Evolutionary conservation across 2,888 invertebrate genomes (phyloP), one percentile per base, ranked within the genome.

Genomic region (Helobdella robusta): DNA sequence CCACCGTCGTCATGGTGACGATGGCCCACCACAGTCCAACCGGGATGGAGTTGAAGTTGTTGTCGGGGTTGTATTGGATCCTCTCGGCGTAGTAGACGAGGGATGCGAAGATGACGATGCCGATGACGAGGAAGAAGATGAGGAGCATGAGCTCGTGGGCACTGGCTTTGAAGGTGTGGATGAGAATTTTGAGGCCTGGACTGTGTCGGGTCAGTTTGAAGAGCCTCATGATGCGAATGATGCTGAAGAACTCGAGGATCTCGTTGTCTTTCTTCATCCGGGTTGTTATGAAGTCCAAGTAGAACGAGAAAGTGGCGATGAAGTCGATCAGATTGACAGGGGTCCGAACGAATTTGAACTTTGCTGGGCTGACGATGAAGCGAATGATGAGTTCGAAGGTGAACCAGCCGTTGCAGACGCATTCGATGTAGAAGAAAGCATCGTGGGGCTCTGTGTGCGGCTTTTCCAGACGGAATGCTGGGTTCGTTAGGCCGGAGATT

Each of bases 21-120:
- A 94, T 89, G 30, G 92, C 92, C 92, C 93, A 93, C 93, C 93
- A 94, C 52, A 95, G 83, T 11, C 93, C 93, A 68, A 88, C 85
- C 0, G 91, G 91, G 73, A 93, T 92, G 46, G 66, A 66, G 15
- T 59, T 66, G 61, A 66, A 66, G 63, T 40, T 50, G 66, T 66
- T 66, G 32, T 62, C 28, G n/a, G 66, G 66, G 32, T 66, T 66
- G 46, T 62, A 62, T 34, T 66, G 66, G 61, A 63, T 66, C 32
- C 62, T 52, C 25, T 66, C 66, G 44, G 66, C 66, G 62, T 66
- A 66, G 62, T 63, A 66, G 58, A 66, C 66, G 35, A 66, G 66
- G 2, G 66, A 66, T 6, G 66, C 66, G 46, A 66, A 66, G 56
- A 66, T 66, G 46, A 66, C 66, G 56, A 66, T 66, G 34, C 66